Conservation (phyloP, 2,797 vertebrate species). For the Potorous gilbertii region DNA sequence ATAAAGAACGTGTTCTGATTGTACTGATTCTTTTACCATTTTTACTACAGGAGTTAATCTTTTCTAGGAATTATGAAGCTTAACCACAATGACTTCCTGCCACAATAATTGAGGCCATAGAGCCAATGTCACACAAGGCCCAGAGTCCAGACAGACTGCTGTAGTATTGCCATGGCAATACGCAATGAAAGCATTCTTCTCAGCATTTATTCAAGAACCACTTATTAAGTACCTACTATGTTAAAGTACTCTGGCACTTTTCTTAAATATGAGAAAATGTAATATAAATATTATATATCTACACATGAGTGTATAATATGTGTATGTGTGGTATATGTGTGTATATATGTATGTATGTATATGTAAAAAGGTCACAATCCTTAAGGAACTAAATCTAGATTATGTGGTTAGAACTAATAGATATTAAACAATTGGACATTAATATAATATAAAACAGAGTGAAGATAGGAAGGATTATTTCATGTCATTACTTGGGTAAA, state of each 20-base stretch:
- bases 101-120: background rate
- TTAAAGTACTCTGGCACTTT: background rate
- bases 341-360: no score
- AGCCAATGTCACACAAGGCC: background rate
- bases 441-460: background rate
- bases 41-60: background rate
- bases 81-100: background rate
- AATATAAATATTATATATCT: no score
- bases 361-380: background rate
- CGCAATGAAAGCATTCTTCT: background rate
- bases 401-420: background rate
- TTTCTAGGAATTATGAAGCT: background rate
- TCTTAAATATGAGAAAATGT: background rate
- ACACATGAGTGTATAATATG: no score
- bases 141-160: background rate
- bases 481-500: background rate
- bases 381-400: background rate
- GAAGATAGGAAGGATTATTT: background rate
- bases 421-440: background rate
- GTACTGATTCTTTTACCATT: background rate
- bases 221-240: background rate
- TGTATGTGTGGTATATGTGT: no score
- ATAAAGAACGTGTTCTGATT: background rate
- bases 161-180: background rate
- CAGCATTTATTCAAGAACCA: background rate